Conservation (phyloP, 2,113 vertebrate genomes). For the Cyprinodon variegatus region DNA sequence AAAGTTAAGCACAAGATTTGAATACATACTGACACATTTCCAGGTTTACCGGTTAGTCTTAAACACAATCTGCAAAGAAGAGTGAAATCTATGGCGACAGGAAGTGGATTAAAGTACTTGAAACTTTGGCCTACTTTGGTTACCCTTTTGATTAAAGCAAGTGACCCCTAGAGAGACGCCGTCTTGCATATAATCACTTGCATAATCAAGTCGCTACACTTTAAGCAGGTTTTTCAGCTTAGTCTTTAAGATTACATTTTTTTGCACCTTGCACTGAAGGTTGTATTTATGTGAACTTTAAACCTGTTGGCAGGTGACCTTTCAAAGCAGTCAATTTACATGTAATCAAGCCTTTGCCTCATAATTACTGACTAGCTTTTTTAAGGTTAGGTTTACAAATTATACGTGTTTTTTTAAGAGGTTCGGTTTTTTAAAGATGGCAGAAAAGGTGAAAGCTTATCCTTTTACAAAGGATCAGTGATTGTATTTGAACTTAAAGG, state of each 20-base stretch:
- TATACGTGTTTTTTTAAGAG: neutral
- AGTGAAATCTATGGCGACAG: slow-evolving; percentile 10
- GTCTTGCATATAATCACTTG: slow-evolving; percentile 16
- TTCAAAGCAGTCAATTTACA: slow-evolving; percentile 18
- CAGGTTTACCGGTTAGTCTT: slow-evolving; percentile 22
- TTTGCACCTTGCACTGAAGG: slow-evolving; percentile 16
- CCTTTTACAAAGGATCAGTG: too few relatives aligned
- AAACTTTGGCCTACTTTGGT: slow-evolving; percentile 25
- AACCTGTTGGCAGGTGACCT: slow-evolving; percentile 8
- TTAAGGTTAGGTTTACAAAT: slow-evolving; percentile 7
- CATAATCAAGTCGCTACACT: slow-evolving; percentile 1
- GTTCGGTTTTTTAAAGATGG: neutral
- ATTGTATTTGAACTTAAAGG: too few relatives aligned
- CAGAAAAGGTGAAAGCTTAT: neutral
- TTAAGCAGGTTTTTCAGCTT: neutral
- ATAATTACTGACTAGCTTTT: neutral
- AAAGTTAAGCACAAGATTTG: slow-evolving; percentile 18
- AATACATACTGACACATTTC: slow-evolving; percentile 34
- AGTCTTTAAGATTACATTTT: slow-evolving; percentile 18
- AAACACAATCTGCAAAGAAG: slow-evolving; percentile 4
- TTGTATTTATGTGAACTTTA: slow-evolving; percentile 14
- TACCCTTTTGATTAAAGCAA: slow-evolving; percentile 20
- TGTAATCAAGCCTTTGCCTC: slow-evolving; percentile 16
- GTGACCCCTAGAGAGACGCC: slow-evolving; percentile 6
- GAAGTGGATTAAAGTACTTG: slow-evolving; percentile 28